Base-by-base conservation (phyloP, 2,888 invertebrate species). In the Drosophila subsilvestris region DNA sequence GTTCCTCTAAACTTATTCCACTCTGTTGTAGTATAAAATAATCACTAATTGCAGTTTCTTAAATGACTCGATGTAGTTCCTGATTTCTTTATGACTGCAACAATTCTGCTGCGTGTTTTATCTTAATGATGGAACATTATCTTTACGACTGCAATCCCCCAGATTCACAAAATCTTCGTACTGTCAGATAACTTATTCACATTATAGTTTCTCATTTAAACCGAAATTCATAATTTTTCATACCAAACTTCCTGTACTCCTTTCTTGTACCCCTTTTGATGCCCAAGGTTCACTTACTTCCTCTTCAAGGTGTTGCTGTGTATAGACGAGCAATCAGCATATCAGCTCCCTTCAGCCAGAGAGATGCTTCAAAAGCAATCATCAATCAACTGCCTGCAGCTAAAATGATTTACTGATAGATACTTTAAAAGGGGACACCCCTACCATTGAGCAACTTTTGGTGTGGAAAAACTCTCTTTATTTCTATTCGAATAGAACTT, bases 401-500 rank as follows among this genome's bases (percentile, higher is more conserved):
- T 27, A 42, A 20, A 43, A 43, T 22, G 3, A 37, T 43, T 22
- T n/a, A 18, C n/a, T 50, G 25, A 44, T 32, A 25, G 5, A 43
- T 14, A 53, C 45, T 47, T 63, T 47, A 20, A 51, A 10, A 12
- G 27, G 42, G 47, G 20, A 32, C 61, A 44, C 12, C 18, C 12
- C 1, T 27, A 37, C 63, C 44, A 18, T n/a, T 50, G 18, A 17
- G 18, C 50, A 43, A 43, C 48, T 48, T 17, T 17, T 20, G 9
- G 14, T 14, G 18, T 25, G 20, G 45, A 59, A 72, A 72, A 55
- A 43, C 44, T 59, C 51, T 72, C 42, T 72, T 72, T 59, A 72
- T 72, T 72, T 47, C 49, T 29, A 73, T 48, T 58, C 45, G 53
- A 55, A 63, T 75, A 71, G 74, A 75, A 61, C 69, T 74, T 79